A percentile compares a stretch with the other conserved stretches of the same genome.
Evolutionary conservation across 2,797 vertebrate species (phyloP).

Genomic region (Acanthurus lineatus): DNA sequence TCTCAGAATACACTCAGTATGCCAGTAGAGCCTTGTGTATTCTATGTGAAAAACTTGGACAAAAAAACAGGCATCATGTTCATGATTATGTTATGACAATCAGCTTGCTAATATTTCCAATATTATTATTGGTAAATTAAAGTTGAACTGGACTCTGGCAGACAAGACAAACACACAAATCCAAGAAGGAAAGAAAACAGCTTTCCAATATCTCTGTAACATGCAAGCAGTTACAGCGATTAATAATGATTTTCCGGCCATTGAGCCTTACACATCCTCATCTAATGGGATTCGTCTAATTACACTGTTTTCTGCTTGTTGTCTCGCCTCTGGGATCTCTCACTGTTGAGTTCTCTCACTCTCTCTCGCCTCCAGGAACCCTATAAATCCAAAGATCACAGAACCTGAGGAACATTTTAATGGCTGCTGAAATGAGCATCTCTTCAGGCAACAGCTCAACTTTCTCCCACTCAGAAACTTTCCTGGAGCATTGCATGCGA

Average conservation of each 20-base stretch:
- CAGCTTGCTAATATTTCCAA: neutral
- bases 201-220: constrained; percentile 15
- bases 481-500: constrained; percentile 61
- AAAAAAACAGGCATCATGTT: neutral
- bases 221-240: constrained; percentile 30
- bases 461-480: constrained; percentile 75
- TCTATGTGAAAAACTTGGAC: neutral
- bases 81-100: neutral
- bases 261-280: constrained; percentile 62
- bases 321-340: constrained; percentile 69
- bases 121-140: neutral
- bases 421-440: constrained; percentile 73
- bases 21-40: neutral
- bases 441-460: constrained; percentile 75
- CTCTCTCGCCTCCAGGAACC: constrained; percentile 66
- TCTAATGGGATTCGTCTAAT: constrained; percentile 74
- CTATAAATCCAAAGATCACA: constrained; percentile 73
- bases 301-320: constrained; percentile 69
- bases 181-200: constrained; percentile 15
- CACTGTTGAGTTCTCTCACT: constrained; percentile 54
- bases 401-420: constrained; percentile 76
- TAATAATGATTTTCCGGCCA: constrained; percentile 58
- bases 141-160: neutral
- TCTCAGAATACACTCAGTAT: neutral
- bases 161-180: constrained; percentile 10